A percentile compares a stretch with the other conserved stretches of the same genome.
Conservation (phyloP, 2,113 vertebrate species). For the Cygnus atratus region DNA sequence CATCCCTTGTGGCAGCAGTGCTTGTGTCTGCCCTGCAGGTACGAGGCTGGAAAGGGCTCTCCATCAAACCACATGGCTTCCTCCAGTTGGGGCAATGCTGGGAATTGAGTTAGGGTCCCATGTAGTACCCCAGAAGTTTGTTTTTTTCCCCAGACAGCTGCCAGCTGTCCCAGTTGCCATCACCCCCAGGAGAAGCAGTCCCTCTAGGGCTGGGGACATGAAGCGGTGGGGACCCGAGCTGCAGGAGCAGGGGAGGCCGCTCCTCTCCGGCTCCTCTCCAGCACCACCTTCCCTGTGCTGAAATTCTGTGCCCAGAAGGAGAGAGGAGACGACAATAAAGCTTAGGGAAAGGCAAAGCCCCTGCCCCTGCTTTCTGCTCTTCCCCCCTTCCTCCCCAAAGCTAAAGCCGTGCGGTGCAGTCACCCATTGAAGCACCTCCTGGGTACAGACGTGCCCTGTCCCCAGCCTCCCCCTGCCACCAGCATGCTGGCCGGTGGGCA, state of each 20-base stretch:
- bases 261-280: background rate
- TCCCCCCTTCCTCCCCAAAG: fast-evolving
- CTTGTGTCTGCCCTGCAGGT: background rate
- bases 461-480: background rate
- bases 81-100: background rate
- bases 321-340: background rate
- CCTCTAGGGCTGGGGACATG: background rate
- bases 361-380: background rate
- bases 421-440: background rate
- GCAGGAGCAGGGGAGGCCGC: background rate
- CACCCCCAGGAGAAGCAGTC: background rate
- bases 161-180: background rate
- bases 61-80: fast-evolving
- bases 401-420: too few species aligned
- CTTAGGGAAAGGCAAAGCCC: background rate
- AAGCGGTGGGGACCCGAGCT: background rate
- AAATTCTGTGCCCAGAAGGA: background rate
- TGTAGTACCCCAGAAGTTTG: background rate
- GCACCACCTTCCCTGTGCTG: fast-evolving
- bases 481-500: background rate
- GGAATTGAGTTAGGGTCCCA: background rate
- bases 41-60: background rate
- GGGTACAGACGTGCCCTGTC: background rate
- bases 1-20: fast-evolving
- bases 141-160: background rate